Evolutionary conservation across 2,888 invertebrate genomes (phyloP), one percentile per base, ranked within the genome.

Genomic region (Dynastes grantii): DNA sequence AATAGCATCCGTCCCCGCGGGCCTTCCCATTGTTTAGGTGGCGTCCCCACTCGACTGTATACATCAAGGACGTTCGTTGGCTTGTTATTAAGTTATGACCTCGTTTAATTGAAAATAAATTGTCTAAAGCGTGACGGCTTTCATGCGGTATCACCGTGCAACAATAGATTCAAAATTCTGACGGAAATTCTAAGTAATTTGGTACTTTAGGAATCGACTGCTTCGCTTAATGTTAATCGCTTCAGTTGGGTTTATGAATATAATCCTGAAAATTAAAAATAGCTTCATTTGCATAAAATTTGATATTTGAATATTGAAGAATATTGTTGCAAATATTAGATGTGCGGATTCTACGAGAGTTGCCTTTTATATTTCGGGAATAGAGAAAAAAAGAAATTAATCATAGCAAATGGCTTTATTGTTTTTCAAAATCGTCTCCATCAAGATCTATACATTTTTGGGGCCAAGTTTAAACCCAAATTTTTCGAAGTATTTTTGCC

Each of bases 21-120:
- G 51, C 3, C 27, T 51, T 68, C n/a, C 45, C 49, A 51, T 51
- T 68, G 68, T 51, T 27, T 68, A 68, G 51, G 9, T 51, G 68
- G 27, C 49, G 49, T 51, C 68, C 51, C 27, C 40, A 68, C 51
- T 49, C 49, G 49, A 27, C 27, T 27, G 27, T 49, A 49, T 68
- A 68, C 49, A 49, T 63, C 29, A 63, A 63, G 63, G 63, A 29
- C 73, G 58, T 61, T 75, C 40, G 45, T 40, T 61, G 32, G 61
- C 13, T 61, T 45, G 61, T 75, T 61, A 61, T 75, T 61, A 61
- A 75, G 45, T 75, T 75, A 75, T 61, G 16, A 22, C 37, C 16
- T n/a, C 45, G 68, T 11, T 68, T 68, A 68, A 68, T 68, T 68
- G 68, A 68, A 68, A 51, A 68, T 68, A 51, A 68, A 27, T 68